Evolutionary conservation across 2,797 vertebrate genomes (phyloP).

Genomic region (Cossypha niveicapilla): DNA sequence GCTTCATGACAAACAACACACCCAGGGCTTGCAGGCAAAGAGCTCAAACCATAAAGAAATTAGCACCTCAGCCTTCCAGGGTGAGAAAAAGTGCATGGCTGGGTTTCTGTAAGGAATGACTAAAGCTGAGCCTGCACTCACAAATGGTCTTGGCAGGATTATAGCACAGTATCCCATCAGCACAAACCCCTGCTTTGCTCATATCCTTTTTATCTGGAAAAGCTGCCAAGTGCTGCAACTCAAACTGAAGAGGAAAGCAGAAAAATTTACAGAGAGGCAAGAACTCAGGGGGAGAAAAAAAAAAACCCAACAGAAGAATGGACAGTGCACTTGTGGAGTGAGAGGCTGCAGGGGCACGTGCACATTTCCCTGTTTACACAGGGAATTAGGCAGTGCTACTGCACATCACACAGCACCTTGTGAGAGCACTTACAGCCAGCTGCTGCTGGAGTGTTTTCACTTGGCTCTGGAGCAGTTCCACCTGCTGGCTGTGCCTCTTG

Average conservation of each 20-base stretch:
- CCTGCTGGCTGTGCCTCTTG: slow-evolving; percentile 86
- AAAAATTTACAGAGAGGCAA: not conserved
- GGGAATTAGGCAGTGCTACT: not conserved
- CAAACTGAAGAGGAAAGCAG: not conserved
- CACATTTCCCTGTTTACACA: not conserved
- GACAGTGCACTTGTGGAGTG: accelerated
- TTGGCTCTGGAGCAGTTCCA: slow-evolving; percentile 87
- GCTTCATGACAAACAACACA: not conserved
- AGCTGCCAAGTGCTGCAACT: not conserved
- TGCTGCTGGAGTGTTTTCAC: slow-evolving; percentile 90
- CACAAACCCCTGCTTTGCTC: not conserved
- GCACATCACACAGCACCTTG: not conserved
- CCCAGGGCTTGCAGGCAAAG: not conserved
- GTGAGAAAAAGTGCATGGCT: accelerated
- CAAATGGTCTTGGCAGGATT: not conserved
- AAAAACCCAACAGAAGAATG: not conserved
- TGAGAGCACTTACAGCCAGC: slow-evolving; percentile 86
- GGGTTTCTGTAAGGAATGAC: not conserved
- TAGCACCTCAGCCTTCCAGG: not conserved
- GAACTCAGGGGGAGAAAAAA: not conserved
- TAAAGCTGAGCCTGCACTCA: not conserved
- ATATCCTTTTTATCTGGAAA: not conserved
- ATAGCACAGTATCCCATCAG: accelerated
- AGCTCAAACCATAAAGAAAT: not conserved
- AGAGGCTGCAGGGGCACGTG: not conserved